Evolutionary conservation across 2,888 invertebrate genomes (phyloP).

Genomic region (Philopedon plagiatum): DNA sequence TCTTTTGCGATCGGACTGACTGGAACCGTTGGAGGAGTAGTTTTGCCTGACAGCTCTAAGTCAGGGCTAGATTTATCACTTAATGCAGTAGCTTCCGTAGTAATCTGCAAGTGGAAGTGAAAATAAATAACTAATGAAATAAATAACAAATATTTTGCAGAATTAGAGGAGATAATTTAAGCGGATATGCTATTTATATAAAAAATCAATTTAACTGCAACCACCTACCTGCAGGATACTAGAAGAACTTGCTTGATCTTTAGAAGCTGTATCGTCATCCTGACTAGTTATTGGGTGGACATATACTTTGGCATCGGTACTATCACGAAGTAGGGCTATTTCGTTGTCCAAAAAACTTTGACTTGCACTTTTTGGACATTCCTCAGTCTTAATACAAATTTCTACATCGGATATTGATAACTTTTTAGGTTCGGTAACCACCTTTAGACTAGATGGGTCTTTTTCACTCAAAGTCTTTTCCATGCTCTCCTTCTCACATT

Average conservation of each 20-base stretch:
- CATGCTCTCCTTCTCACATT: conserved; percentile 55
- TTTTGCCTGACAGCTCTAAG: conserved; percentile 47
- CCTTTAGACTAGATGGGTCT: conserved; percentile 22
- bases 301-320: conserved; percentile 47
- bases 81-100: conserved; percentile 35
- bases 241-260: conserved; percentile 23
- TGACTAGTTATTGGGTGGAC: conserved; percentile 13
- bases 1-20: conserved; percentile 72
- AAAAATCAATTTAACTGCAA: too few relatives aligned
- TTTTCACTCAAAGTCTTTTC: conserved; percentile 42
- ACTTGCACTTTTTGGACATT: conserved; percentile 39
- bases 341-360: conserved; percentile 45
- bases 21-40: conserved; percentile 80
- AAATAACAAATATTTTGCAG: too few relatives aligned
- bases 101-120: not conserved
- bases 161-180: too few relatives aligned
- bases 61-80: conserved; percentile 65
- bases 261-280: not conserved
- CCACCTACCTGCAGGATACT: not conserved
- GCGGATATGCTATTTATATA: too few relatives aligned
- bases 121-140: too few relatives aligned
- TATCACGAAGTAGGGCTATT: conserved; percentile 35
- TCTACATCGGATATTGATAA: conserved; percentile 60
- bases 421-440: conserved; percentile 52
- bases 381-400: conserved; percentile 52